These are phyloP conservation scores for Odocoileus virginianus DNA, from an alignment of 2,113 vertebrate species.

Conservation along the genomic window DNA sequence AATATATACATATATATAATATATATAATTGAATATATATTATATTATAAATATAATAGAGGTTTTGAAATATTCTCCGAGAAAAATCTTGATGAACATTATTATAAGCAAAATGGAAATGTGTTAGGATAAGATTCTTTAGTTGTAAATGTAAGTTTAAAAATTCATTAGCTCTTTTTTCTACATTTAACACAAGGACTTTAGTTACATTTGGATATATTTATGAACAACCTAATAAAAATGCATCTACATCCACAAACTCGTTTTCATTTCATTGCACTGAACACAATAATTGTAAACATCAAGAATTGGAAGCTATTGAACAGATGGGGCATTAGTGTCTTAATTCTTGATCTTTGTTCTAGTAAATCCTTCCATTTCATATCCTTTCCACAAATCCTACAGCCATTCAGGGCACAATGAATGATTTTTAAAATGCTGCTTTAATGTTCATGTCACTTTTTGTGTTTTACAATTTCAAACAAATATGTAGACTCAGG, in stretches of 20 bases:
- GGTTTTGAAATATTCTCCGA: background rate
- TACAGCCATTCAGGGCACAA: slow-evolving; percentile 68
- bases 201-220: slow-evolving; percentile 18
- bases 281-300: slow-evolving; percentile 64
- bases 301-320: slow-evolving; percentile 76
- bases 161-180: background rate
- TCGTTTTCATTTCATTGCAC: slow-evolving; percentile 65
- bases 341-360: slow-evolving; percentile 81
- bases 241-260: slow-evolving; percentile 49
- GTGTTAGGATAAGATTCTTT: background rate
- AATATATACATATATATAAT: background rate
- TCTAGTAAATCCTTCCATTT: slow-evolving; percentile 81
- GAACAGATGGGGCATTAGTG: slow-evolving; percentile 87
- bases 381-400: slow-evolving; percentile 82
- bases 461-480: slow-evolving; percentile 21
- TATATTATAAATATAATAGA: background rate
- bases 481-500: slow-evolving; percentile 19
- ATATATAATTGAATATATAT: background rate
- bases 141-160: background rate
- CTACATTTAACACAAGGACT: slow-evolving; percentile 7
- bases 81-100: background rate
- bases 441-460: slow-evolving; percentile 42
- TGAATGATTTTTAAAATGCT: slow-evolving; percentile 56
- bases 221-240: slow-evolving; percentile 44
- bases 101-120: background rate